phyloP scores from a whole-genome alignment of 2,888 invertebrate species.

The Ptycholaimellus sp. region DNA sequence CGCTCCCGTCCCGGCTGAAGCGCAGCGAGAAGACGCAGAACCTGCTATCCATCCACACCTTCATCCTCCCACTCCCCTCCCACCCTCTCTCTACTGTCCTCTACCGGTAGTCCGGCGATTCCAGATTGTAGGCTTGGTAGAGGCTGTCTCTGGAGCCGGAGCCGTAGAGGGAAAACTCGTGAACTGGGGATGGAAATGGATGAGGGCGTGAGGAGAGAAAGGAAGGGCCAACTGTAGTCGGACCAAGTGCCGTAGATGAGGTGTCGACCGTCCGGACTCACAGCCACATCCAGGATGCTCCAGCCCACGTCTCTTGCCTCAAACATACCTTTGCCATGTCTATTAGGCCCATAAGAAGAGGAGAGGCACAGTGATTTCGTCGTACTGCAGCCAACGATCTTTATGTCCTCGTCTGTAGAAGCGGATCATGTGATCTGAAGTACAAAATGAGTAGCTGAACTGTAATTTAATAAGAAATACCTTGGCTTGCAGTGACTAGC shows the following conservation, averaged over 20 bases:
- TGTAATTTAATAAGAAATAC: constrained; percentile 5
- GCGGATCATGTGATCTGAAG: constrained; percentile 14
- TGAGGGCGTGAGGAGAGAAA: too few species aligned
- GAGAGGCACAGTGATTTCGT: neutral
- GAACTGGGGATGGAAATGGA: too few species aligned
- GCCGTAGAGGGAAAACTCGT: too few species aligned
- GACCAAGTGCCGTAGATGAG: constrained; percentile 64
- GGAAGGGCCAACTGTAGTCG: constrained; percentile 40
- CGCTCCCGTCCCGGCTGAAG: constrained; percentile 48
- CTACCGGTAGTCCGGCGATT: too few species aligned
- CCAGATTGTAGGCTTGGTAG: too few species aligned
- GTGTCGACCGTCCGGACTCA: constrained; percentile 48
- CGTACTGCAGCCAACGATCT: neutral
- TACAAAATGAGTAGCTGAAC: neutral
- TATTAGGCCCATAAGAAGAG: neutral
- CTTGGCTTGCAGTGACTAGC: constrained; percentile 17
- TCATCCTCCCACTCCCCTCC: too few species aligned
- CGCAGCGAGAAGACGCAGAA: constrained; percentile 55
- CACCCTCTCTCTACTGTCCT: too few species aligned
- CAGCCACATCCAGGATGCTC: constrained; percentile 57
- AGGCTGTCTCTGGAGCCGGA: too few species aligned
- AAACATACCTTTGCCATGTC: constrained; percentile 1
- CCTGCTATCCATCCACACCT: too few species aligned
- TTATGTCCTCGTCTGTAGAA: constrained; percentile 8
- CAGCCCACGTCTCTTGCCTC: constrained; percentile 51